Conservation (phyloP, 92 coral and sea anemone species). For the Heteractis magnifica region DNA sequence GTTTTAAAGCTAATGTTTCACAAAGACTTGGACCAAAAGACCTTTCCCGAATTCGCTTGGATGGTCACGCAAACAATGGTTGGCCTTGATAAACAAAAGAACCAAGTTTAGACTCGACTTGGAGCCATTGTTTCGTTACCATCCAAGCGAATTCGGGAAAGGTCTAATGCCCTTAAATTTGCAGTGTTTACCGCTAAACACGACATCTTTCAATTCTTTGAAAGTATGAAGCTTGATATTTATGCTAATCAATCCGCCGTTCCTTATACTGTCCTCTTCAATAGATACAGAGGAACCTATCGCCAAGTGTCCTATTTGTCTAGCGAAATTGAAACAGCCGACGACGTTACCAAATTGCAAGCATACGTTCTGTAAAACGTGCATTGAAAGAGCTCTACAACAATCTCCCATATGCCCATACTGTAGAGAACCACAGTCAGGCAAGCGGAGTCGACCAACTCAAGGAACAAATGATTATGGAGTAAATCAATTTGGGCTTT, state of each 20-base stretch:
- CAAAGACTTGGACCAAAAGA: too few species aligned
- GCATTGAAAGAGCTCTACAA: slow-evolving; percentile 48
- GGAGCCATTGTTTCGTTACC: too few species aligned
- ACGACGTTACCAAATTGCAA: slow-evolving; percentile 59
- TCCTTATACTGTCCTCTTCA: background rate
- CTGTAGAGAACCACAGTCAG: slow-evolving; percentile 40
- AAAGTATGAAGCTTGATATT: too few species aligned
- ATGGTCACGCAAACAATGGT: too few species aligned
- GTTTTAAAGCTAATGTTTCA: too few species aligned
- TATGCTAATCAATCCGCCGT: background rate
- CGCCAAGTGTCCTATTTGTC: slow-evolving; percentile 50
- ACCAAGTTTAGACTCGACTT: too few species aligned
- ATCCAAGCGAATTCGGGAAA: too few species aligned
- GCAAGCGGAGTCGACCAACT: slow-evolving; percentile 17
- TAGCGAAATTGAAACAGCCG: slow-evolving; percentile 34
- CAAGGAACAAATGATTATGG: background rate
- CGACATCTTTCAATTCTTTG: too few species aligned
- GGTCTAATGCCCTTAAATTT: too few species aligned
- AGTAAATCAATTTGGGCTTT: background rate
- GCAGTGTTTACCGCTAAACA: too few species aligned
- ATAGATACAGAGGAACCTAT: slow-evolving; percentile 1
- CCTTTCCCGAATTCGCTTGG: too few species aligned
- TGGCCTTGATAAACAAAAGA: too few species aligned
- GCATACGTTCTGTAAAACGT: slow-evolving; percentile 63
- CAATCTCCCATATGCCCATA: slow-evolving; percentile 34